Evolutionary conservation across 2,888 invertebrate species (phyloP), one percentile per base, ranked within the genome.

Genomic region (Cosmopolites sordidus): DNA sequence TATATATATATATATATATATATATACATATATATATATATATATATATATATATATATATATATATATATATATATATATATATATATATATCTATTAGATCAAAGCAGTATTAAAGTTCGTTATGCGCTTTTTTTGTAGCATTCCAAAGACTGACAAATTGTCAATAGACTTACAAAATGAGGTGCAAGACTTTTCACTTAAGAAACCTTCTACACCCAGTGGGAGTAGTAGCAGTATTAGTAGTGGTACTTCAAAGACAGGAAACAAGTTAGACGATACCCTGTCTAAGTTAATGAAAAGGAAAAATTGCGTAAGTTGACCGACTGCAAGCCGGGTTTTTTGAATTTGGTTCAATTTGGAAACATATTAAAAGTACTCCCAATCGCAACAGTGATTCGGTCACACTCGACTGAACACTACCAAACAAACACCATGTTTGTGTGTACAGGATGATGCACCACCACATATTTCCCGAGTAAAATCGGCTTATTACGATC

Each of bases 221-320:
- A 42, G 46, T 38, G 22, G 42, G 14, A 41, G 49, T 22, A 30
- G 38, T 30, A 49, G 60, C 12, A 53, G 53, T 16, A 54, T 52
- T 11, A 48, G 54, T 5, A 48, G 48, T n/a, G 41, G 58, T 14
- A 4, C 59, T 22, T 44, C 50, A 16, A 66, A 65, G 56, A 51
- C 59, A 42, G 66, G 70, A 43, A 73, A 73, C 65, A 87, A 91
- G 73, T 75, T 92, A 14, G 91, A 92, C 66, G 91, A 91, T 68
- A 91, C 91, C 62, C 78, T 92, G 38, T 84, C 85, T 47, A 89
- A 89, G 72, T 77, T 92, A 16, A 90, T 90, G 87, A 91, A 91
- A 69, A 82, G 90, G 63, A 91, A 90, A 71, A 91, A 90, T 79
- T 88, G 87, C 74, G 89, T 89, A 79, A 82, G 88, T 83, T 47